Percentiles rank a stretch among this genome's conserved stretches.
Evolutionary conservation across 2,888 invertebrate species (phyloP).

Genomic region (Nemoura dubitans): DNA sequence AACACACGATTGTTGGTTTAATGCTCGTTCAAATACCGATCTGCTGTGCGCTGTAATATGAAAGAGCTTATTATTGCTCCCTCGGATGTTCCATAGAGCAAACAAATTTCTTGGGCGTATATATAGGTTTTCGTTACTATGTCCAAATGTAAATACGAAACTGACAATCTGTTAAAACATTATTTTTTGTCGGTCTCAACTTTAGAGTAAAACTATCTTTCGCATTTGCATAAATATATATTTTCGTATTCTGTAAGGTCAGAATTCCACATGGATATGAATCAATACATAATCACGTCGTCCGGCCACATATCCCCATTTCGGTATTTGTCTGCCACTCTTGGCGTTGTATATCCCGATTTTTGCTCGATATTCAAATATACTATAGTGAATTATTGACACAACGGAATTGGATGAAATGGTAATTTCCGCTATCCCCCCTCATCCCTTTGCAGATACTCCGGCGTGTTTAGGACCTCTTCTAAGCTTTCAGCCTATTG

Average conservation of each 20-base stretch:
- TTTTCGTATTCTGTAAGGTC: not conserved
- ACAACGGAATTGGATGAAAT: conserved; percentile 27
- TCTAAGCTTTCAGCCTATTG: not conserved
- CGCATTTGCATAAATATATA: not conserved
- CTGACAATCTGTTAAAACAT: not conserved
- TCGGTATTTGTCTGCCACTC: not conserved
- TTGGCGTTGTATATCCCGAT: not conserved
- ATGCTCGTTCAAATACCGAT: not conserved
- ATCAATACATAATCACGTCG: not conserved
- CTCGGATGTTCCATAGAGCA: not conserved
- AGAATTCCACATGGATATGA: not conserved
- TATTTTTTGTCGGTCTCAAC: not conserved
- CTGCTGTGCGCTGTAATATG: not conserved
- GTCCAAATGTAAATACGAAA: not conserved
- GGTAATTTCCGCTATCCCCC: not conserved
- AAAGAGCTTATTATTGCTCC: not conserved
- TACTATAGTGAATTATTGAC: not conserved
- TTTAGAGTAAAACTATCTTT: not conserved
- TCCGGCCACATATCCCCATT: not conserved
- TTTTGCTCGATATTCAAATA: not conserved
- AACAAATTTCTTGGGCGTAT: not conserved
- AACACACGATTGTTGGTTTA: not conserved
- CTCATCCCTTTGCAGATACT: not conserved
- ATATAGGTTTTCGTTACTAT: not conserved
- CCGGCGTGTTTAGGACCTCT: not conserved